phyloP scores from a whole-genome alignment of 2,113 vertebrate species.

The Poeciliopsis occidentalis region DNA sequence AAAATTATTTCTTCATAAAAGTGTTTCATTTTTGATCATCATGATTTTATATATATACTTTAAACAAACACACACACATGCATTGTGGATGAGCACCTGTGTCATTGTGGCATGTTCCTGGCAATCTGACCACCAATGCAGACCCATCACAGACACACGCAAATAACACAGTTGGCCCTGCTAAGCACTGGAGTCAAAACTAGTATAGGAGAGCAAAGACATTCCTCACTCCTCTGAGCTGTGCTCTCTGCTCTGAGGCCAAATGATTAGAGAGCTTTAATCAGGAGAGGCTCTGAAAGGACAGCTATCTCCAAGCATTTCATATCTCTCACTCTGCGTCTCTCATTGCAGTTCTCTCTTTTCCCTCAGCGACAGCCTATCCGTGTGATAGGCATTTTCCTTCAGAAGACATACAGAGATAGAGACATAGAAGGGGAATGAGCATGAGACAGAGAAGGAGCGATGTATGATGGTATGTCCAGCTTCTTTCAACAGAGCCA shows the following conservation, averaged over 20 bases:
- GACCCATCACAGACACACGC: conserved; percentile 17
- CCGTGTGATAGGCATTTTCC: conserved; percentile 67
- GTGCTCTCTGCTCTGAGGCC: conserved; percentile 72
- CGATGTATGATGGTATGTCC: conserved; percentile 60
- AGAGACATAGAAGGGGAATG: conserved; percentile 50
- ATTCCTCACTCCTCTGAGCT: conserved; percentile 69
- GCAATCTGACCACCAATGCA: conserved; percentile 24
- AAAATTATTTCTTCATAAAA: too few relatives aligned
- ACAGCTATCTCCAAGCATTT: conserved; percentile 76
- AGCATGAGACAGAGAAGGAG: conserved; percentile 41
- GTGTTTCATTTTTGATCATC: too few relatives aligned
- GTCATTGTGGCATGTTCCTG: conserved; percentile 41
- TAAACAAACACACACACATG: conserved; percentile 20
- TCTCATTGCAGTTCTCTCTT: conserved; percentile 57
- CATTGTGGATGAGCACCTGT: conserved; percentile 52
- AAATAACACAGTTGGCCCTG: conserved; percentile 48
- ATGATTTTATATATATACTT: too few relatives aligned
- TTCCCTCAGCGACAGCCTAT: conserved; percentile 69
- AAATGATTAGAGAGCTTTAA: conserved; percentile 77
- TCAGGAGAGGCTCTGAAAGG: conserved; percentile 78
- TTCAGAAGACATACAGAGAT: conserved; percentile 54
- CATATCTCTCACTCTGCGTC: conserved; percentile 71
- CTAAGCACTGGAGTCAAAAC: conserved; percentile 56
- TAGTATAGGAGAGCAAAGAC: conserved; percentile 72
- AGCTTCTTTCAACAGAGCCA: conserved; percentile 75